phyloP scores from a whole-genome alignment of 2,888 invertebrate genomes.

The Hydrotaea diabolus region DNA sequence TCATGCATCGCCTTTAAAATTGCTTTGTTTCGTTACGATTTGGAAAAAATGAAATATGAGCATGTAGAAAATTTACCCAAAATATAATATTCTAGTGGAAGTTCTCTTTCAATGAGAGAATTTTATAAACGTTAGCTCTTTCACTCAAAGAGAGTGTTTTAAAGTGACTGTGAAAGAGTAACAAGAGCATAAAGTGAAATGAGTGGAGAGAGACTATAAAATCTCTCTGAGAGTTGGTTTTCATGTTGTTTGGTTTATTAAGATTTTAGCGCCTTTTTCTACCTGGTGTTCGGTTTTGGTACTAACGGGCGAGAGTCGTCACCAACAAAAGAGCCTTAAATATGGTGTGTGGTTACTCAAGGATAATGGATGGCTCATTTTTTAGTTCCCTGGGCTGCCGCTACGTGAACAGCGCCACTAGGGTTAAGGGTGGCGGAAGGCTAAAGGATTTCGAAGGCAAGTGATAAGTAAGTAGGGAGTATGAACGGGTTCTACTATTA shows the following conservation, averaged over 20 bases:
- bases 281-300: slow-evolving; percentile 26
- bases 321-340: not conserved
- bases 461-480: not conserved
- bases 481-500: too few species aligned
- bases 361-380: slow-evolving; percentile 3
- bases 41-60: not conserved
- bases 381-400: slow-evolving; percentile 3
- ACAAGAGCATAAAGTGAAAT: not conserved
- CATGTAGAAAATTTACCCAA: not conserved
- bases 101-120: not conserved
- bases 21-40: not conserved
- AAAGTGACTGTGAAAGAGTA: not conserved
- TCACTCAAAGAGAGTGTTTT: slow-evolving; percentile 36
- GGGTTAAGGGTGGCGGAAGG: not conserved
- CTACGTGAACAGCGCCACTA: slow-evolving; percentile 2
- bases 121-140: not conserved
- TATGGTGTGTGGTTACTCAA: not conserved
- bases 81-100: not conserved
- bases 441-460: not conserved
- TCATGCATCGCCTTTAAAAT: slow-evolving; percentile 28
- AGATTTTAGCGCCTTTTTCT: slow-evolving; percentile 22
- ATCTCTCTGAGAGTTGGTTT: not conserved
- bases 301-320: not conserved
- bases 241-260: not conserved
- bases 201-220: too few species aligned